Evolutionary conservation across 2,797 vertebrate species (phyloP), one percentile per base, ranked within the genome.

Genomic region (Perdix hodgsoniae): DNA sequence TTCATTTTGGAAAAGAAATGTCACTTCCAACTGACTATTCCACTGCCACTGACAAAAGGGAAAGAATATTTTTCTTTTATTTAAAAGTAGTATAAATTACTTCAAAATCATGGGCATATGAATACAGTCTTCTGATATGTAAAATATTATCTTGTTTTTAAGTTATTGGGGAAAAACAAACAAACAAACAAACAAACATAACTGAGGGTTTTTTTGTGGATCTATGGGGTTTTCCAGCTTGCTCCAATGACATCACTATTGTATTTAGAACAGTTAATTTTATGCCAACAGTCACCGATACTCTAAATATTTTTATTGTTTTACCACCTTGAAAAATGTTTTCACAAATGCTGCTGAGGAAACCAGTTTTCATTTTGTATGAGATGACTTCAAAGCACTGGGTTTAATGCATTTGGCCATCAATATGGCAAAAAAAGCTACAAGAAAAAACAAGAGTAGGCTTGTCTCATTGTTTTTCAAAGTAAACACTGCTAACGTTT

Each of bases 1-100:
- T 95, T 96, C 76, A 86, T 90, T 88, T 91, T 93, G 94, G 95
- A 96, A 96, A 96, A 95, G 59, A 93, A 95, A 88, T 83, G 72
- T 95, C 72, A 95, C 40, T 95, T 92, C 17, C 61, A 96, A 76
- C 65, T 91, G 40, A 90, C 61, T 91, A 59, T 94, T 97, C 93
- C 61, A 76, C 60, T 96, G 78, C 81, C 52, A 63, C 64, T 92
- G 60, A 56, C 85, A 47, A 88, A 93, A 15, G 52, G 57, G 86
- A 92, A 95, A 93, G 65, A 94, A 52, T 88, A 27, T 75, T 92
- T 95, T 91, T 73, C 86, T 84, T 78, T 89, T 91, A 69, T 87
- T 93, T 86, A 42, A 79, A 95, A 93, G 54, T n/a, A 88, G 35
- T 88, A 88, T 35, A 45, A 2, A 19, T 12, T 83, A 33, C 29